Conservation (phyloP, 2,888 invertebrate species). For the Sminthurides aquaticus region DNA sequence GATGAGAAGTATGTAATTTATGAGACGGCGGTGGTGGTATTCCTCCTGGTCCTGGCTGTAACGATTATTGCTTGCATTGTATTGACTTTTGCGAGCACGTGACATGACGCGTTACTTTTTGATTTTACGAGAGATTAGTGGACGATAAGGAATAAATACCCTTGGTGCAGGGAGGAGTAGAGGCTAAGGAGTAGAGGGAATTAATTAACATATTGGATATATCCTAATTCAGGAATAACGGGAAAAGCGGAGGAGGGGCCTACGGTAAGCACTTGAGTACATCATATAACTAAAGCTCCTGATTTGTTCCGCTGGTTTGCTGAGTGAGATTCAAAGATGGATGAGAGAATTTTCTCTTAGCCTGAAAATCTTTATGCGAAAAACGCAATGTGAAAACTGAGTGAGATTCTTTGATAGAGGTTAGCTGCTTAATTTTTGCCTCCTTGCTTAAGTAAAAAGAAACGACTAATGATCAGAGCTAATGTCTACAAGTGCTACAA, state of each 20-base stretch:
- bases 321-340: background rate
- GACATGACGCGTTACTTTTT: too few relatives aligned
- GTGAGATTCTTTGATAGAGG: background rate
- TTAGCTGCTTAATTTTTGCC: background rate
- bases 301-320: background rate
- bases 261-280: slow-evolving; percentile 3
- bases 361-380: background rate
- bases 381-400: background rate
- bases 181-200: too few relatives aligned
- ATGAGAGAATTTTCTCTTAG: background rate
- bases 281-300: background rate
- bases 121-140: too few relatives aligned
- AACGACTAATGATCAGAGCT: too few relatives aligned
- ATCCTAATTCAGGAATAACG: background rate
- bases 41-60: too few relatives aligned
- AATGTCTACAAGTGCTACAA: too few relatives aligned
- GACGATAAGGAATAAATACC: too few relatives aligned
- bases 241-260: slow-evolving; percentile 6
- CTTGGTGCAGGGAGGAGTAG: too few relatives aligned
- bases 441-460: background rate
- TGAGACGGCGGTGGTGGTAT: too few relatives aligned
- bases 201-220: background rate
- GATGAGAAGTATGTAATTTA: too few relatives aligned
- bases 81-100: too few relatives aligned
- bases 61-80: too few relatives aligned